phyloP scores from a whole-genome alignment of 2,888 invertebrate species.

The Pollenia angustigena region DNA sequence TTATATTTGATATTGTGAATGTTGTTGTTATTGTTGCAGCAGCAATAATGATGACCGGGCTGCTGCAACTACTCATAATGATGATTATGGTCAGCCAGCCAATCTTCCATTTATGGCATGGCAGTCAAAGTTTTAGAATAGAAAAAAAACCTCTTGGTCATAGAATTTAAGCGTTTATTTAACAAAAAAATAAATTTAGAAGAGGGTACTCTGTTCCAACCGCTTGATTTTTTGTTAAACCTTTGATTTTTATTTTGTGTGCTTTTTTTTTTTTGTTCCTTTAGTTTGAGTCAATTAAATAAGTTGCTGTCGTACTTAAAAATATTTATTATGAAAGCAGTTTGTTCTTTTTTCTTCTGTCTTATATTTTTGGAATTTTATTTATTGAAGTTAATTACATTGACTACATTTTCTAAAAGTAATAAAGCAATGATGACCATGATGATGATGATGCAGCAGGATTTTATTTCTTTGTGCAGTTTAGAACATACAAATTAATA shows the following conservation, averaged over 20 bases:
- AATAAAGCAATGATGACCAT: neutral
- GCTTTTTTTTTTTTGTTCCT: constrained; percentile 7
- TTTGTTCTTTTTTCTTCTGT: constrained; percentile 26
- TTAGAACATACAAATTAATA: neutral
- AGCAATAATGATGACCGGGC: neutral
- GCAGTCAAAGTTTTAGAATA: constrained; percentile 33
- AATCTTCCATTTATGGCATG: constrained; percentile 27
- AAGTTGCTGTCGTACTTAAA: constrained; percentile 69
- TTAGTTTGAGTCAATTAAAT: constrained; percentile 67
- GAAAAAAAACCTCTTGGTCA: constrained; percentile 24
- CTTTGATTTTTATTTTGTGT: constrained; percentile 14
- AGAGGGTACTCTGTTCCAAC: constrained; percentile 5
- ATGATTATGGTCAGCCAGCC: constrained; percentile 41
- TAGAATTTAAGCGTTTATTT: constrained; percentile 42
- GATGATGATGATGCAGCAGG: constrained; percentile 6
- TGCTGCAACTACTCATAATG: constrained; percentile 42
- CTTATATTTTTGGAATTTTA: constrained; percentile 45
- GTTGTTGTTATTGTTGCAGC: constrained; percentile 40
- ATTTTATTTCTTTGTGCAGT: neutral
- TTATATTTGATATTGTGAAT: constrained; percentile 65
- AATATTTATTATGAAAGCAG: constrained; percentile 60
- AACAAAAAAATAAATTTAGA: constrained; percentile 14
- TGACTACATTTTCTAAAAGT: constrained; percentile 30
- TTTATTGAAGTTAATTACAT: constrained; percentile 66
- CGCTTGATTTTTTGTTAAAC: constrained; percentile 21